Base-by-base conservation (phyloP, 2,113 vertebrate genomes). In the Micronisus gabar region DNA sequence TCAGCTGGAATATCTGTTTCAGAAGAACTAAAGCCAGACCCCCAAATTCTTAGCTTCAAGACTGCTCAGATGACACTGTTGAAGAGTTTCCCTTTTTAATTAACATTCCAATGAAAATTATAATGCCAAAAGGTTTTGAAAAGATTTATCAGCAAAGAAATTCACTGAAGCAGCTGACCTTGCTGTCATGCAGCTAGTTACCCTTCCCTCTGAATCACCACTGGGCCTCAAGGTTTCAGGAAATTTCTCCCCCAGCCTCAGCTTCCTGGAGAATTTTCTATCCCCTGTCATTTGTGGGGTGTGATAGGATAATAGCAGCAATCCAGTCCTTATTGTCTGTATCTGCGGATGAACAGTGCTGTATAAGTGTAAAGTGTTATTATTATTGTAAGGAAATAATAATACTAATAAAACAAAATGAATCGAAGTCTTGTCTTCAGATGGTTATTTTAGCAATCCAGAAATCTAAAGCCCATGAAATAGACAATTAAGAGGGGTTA, bases 381-480 rank as follows among this genome's bases (percentile, higher is more conserved):
- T 91, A 97, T 97, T 96, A 97, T 97, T 97, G 96, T 97, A 93
- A 96, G 95, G 96, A 97, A 97, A 98, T 96, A 96, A 95, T 95
- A 88, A 96, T 97, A 97, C 95, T 97, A 97, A 98, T 97, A 98
- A 98, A 97, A 95, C 95, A 95, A 97, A 98, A 98, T 93, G 97
- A 98, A 98, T 98, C 85, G 92, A 95, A 97, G 94, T 95, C 96
- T 96, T 97, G 96, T 97, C 89, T 98, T 97, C 96, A 97, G 94
- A 97, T 92, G 98, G 98, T 97, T 98, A 97, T 98, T 98, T 98
- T 98, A 97, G 97, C 97, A 98, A 98, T 98, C 92, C 95, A 95
- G 84, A 93, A 98, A 98, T 96, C 96, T 97, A 98, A 98, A 98
- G 95, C 96, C 96, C 95, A 96, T 95, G 95, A 98, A 98, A 98